phyloP scores from a whole-genome alignment of 2,113 vertebrate species.

The Leucoraja erinaceus region DNA sequence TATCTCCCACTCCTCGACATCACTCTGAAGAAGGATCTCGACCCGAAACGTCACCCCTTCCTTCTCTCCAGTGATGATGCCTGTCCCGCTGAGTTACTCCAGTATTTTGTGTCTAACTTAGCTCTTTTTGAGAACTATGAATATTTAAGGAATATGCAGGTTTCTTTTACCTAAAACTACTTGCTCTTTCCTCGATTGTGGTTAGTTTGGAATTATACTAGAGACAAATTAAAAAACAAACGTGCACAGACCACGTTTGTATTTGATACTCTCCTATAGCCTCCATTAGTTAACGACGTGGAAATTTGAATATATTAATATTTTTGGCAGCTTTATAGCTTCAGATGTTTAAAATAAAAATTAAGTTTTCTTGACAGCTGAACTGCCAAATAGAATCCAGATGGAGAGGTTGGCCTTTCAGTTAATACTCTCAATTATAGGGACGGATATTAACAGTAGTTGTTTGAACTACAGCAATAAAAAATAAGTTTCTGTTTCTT shows the following conservation, averaged over 20 bases:
- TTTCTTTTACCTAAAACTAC: neutral
- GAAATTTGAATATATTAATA: slow-evolving; percentile 9
- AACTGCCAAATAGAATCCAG: slow-evolving; percentile 27
- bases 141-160: neutral
- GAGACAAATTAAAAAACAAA: no score
- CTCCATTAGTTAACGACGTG: neutral
- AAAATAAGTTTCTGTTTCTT: neutral
- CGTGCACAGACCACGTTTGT: neutral
- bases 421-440: neutral
- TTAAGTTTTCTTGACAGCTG: neutral
- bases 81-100: no score
- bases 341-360: neutral
- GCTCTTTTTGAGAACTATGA: neutral
- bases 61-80: no score
- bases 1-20: no score
- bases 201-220: neutral
- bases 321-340: slow-evolving; percentile 14
- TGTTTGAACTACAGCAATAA: neutral
- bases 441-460: slow-evolving; percentile 2
- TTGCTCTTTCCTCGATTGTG: neutral
- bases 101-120: no score
- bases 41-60: no score
- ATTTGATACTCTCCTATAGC: neutral
- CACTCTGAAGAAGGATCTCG: no score
- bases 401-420: neutral